These are phyloP conservation scores for Eremobia ochroleuca DNA, from an alignment of 2,888 invertebrate species.

Conservation along the genomic window DNA sequence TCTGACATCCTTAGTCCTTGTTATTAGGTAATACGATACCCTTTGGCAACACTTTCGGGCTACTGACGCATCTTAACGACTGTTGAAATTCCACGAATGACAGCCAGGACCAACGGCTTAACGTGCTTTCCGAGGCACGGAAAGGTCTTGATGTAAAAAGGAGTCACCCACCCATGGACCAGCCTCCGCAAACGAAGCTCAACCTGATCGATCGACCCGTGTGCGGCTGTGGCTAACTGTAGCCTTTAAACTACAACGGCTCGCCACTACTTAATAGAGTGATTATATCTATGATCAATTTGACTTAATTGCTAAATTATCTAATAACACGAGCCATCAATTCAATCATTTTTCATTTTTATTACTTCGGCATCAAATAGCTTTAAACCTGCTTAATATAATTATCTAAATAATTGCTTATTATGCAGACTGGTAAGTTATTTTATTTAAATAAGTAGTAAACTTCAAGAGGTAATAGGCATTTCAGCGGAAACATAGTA, in stretches of 20 bases:
- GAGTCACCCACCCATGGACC: not conserved
- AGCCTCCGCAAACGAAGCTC: not conserved
- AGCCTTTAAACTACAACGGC: not conserved
- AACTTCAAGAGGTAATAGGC: not conserved
- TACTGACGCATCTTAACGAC: no score
- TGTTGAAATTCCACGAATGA: no score
- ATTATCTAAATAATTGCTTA: not conserved
- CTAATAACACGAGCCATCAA: constrained; percentile 1
- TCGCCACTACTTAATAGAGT: constrained; percentile 6
- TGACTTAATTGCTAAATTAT: constrained; percentile 23
- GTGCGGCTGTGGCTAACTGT: constrained; percentile 2
- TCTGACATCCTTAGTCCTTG: no score
- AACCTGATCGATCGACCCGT: not conserved
- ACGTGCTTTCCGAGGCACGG: no score
- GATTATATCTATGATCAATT: constrained; percentile 23
- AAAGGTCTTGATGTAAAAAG: not conserved
- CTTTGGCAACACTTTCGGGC: no score
- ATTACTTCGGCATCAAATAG: not conserved
- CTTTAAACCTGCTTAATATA: not conserved
- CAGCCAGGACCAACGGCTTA: no score
- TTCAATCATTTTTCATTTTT: not conserved
- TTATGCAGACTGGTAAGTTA: not conserved
- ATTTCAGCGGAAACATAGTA: not conserved
- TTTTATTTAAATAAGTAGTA: not conserved
- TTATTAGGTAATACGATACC: no score